Evolutionary conservation across 2,797 vertebrate species (phyloP), one percentile per base, ranked within the genome.

Genomic region (Manis javanica): DNA sequence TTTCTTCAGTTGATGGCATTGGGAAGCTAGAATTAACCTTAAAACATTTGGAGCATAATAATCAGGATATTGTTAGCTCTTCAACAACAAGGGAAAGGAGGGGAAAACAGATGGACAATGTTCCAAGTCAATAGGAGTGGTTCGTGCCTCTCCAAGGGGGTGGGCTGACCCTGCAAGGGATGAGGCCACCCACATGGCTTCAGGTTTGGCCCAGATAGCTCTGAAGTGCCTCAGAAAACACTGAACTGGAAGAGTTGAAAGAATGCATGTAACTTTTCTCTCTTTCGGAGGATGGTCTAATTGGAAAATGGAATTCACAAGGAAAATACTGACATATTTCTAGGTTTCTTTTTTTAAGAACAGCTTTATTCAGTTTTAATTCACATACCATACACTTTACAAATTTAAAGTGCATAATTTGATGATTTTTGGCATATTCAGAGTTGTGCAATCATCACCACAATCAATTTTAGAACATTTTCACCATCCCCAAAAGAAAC

Each of bases 21-120:
- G 86, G 31, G 88, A 95, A 91, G 26, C 51, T 87, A 42, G 75
- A 95, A 59, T 92, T 85, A 92, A 90, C 55, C 16, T 29, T 11
- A 66, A 68, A 90, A 91, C 49, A n/a, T 63, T 87, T 49, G 68
- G 18, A n/a, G 31, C 46, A 84, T 83, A 51, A 69, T 16, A 86
- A n/a, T 87, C 34, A 90, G 49, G 51, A 74, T 12, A 64, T 46
- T 37, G 53, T 39, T 97, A 68, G 59, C 61, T 90, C 37, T 96
- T 96, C 42, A 82, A 69, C 39, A 95, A 94, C 64, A 91, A 91
- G 79, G 9, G 26, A 29, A 96, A 95, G 21, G 75, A 46, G 11
- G 9, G 9, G 51, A 8, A 94, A 89, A 55, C 19, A 69, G 7
- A 66, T 95, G 68, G 78, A 55, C 34, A 66, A 6, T 59, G 57